These are phyloP conservation scores for Ochotona princeps DNA, from an alignment of 2,113 vertebrate species.

Conservation along the genomic window DNA sequence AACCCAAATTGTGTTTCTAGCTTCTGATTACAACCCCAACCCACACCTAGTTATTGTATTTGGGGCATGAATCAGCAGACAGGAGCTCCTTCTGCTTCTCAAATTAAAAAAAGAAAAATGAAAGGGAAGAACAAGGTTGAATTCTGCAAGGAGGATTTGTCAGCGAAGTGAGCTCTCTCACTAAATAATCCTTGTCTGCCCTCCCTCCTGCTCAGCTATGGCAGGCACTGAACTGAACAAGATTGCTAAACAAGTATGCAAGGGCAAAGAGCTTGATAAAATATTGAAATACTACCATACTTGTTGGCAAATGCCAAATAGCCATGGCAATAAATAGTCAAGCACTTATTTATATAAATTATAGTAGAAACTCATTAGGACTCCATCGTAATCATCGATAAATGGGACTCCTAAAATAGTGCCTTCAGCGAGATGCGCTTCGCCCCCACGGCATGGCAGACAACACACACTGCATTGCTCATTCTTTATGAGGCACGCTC, in stretches of 20 bases:
- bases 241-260: neutral
- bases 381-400: conserved; percentile 32
- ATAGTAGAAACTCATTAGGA: conserved; percentile 30
- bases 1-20: no score
- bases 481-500: neutral
- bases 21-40: no score
- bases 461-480: neutral
- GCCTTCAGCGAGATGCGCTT: neutral
- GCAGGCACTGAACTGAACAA: neutral
- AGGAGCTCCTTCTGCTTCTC: no score
- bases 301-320: neutral
- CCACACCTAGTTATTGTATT: no score
- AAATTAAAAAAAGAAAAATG: neutral
- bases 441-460: neutral
- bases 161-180: conserved; percentile 9
- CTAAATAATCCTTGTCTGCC: neutral
- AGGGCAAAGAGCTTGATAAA: neutral
- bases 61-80: no score
- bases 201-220: rapidly evolving
- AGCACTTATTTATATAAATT: conserved; percentile 39
- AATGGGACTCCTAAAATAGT: conserved; percentile 47
- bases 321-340: neutral
- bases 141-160: conserved; percentile 35
- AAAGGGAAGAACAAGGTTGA: conserved; percentile 14
- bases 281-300: neutral